Evolutionary conservation across 2,113 vertebrate genomes (phyloP).

Genomic region (Myxocyprinus asiaticus): DNA sequence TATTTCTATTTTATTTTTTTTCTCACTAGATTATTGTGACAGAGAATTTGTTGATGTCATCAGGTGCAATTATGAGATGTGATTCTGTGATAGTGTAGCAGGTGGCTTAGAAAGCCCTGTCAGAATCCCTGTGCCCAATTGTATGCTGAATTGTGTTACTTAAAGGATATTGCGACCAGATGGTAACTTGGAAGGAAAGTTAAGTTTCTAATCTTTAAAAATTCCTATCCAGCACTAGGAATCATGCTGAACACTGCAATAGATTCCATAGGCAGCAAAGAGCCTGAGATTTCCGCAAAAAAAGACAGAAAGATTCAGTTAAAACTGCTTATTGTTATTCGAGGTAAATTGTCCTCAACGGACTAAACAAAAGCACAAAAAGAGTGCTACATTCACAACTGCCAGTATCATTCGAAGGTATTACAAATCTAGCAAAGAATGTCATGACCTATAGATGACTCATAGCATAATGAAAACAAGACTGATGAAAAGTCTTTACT

Average conservation of each 20-base stretch:
- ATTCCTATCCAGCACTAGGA: slow-evolving; percentile 63
- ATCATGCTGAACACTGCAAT: not conserved
- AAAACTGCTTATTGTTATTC: too few relatives aligned
- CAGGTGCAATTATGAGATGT: slow-evolving; percentile 40
- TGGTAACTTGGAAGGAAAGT: slow-evolving; percentile 84
- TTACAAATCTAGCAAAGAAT: slow-evolving; percentile 32
- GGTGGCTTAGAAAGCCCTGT: slow-evolving; percentile 80
- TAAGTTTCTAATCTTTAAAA: slow-evolving; percentile 67
- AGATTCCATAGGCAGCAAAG: not conserved
- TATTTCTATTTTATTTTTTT: not conserved
- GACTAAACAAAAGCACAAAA: slow-evolving; percentile 1
- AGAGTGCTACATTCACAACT: not conserved
- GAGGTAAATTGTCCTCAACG: too few relatives aligned
- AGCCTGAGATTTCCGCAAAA: slow-evolving; percentile 17
- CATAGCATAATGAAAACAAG: slow-evolving; percentile 57
- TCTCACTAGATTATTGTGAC: too few relatives aligned
- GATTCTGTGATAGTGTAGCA: slow-evolving; percentile 67
- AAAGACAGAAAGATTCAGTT: not conserved
- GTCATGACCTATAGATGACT: slow-evolving; percentile 44
- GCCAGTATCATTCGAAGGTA: slow-evolving; percentile 15
- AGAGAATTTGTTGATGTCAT: slow-evolving; percentile 27
- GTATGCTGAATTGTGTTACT: slow-evolving; percentile 80
- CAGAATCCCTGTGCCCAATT: slow-evolving; percentile 78
- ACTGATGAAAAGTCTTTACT: slow-evolving; percentile 58
- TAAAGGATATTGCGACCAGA: slow-evolving; percentile 84